Percentiles rank a stretch among this genome's conserved stretches.
These are phyloP conservation scores for Ammodytes dubius DNA, from an alignment of 2,113 vertebrate species.

Conservation along the genomic window DNA sequence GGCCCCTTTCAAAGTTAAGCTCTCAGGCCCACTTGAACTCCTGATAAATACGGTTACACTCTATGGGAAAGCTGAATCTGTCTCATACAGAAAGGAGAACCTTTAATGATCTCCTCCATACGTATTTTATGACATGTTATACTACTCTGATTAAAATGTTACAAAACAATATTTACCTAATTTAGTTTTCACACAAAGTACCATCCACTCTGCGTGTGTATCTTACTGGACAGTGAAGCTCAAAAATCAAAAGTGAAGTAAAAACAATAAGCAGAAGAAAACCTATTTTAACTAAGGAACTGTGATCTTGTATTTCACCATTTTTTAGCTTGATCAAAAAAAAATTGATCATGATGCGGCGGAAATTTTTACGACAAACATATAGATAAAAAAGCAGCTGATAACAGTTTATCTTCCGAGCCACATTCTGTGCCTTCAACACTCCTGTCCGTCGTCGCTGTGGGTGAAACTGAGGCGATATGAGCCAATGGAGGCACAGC, in stretches of 20 bases:
- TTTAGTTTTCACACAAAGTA: neutral
- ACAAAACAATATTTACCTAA: no score
- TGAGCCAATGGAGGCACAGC: slow-evolving; percentile 38
- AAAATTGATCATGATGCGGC: neutral
- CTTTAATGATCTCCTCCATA: neutral
- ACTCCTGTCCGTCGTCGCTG: slow-evolving; percentile 18
- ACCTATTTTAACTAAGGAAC: neutral
- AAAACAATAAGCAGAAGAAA: neutral
- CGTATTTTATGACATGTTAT: neutral
- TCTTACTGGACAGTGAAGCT: neutral
- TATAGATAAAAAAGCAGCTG: no score
- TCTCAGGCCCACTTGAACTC: slow-evolving; percentile 31
- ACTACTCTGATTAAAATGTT: neutral
- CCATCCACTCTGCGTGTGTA: neutral
- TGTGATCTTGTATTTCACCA: neutral
- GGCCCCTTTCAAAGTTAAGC: slow-evolving; percentile 24
- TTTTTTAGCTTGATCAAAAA: neutral
- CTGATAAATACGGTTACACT: neutral
- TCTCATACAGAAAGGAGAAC: neutral
- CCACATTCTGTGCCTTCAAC: neutral
- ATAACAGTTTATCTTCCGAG: neutral
- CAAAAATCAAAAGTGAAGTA: neutral
- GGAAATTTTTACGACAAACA: neutral
- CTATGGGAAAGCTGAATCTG: neutral
- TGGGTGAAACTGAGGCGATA: slow-evolving; percentile 41